Evolutionary conservation across 2,797 vertebrate species (phyloP).

Genomic region (Chrysocyon brachyurus): DNA sequence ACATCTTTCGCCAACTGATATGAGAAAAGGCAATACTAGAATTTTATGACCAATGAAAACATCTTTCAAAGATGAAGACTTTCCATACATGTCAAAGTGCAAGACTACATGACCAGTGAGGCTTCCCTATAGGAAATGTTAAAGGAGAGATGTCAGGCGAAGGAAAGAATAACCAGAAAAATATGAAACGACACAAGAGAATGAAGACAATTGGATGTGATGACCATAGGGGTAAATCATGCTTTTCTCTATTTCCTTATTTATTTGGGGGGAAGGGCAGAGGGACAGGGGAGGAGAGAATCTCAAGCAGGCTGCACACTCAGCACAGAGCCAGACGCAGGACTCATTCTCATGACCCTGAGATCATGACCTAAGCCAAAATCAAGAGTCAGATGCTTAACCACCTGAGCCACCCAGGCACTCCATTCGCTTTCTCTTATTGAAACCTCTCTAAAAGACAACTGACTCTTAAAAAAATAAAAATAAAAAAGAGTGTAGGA

Average conservation of each 20-base stretch:
- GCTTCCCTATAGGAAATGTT: not conserved
- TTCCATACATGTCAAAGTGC: not conserved
- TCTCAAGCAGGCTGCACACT: not conserved
- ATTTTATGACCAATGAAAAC: not conserved
- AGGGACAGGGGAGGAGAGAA: not conserved
- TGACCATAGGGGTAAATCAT: not conserved
- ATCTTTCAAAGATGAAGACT: not conserved
- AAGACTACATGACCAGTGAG: not conserved
- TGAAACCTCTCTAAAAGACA: not conserved
- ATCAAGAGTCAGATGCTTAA: not conserved
- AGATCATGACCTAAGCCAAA: not conserved
- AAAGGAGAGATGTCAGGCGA: not conserved
- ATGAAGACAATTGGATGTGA: not conserved
- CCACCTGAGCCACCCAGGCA: not conserved
- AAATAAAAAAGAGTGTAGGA: not conserved
- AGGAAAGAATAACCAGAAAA: not conserved
- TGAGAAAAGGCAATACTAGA: not conserved
- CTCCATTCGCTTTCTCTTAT: not conserved
- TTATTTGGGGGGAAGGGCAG: not conserved
- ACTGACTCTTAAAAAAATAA: not conserved
- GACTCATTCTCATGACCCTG: not conserved
- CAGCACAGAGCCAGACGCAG: not conserved
- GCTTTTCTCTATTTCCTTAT: not conserved
- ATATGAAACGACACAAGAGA: not conserved
- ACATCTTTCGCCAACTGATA: accelerated